Evolutionary conservation across 2,797 vertebrate species (phyloP), one percentile per base, ranked within the genome.

Genomic region (Danio kyathit): DNA sequence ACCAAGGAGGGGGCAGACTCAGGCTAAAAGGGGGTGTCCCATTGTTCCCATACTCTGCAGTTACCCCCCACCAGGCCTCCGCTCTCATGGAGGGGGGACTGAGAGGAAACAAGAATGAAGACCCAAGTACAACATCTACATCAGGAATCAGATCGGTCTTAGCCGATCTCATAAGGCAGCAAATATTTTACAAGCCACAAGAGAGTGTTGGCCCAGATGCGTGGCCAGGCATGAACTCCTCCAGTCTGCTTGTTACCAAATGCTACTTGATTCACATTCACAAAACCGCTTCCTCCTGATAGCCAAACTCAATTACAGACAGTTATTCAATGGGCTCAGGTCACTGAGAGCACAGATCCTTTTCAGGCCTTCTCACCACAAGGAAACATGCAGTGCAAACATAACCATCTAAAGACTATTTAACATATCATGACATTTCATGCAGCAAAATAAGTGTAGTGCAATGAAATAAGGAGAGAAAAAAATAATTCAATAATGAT

Each of bases 31-130:
- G 89, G 89, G 91, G 86, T 79, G 83, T 91, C 94, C 94, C 94
- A 97, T 98, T 99, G 96, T 98, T 97, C 95, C 90, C 90, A 89
- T 95, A 96, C 94, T 94, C 91, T 95, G 95, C 92, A 92, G 89
- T 82, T 83, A 92, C 90, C 90, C 91, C 92, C 93, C 90, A 94
- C 95, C 95, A 95, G 94, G 92, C 87, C 85, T 93, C 95, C 94
- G 93, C 95, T 97, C 95, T 96, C 93, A 84, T 82, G 49, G 87
- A 90, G 87, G 89, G 29, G 90, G 90, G 92, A 92, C 92, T 93
- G 90, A 92, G 88, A 88, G 87, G 87, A 88, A 89, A 61, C 48
- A 67, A 65, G 48, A 56, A 81, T 16, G 74, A 79, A 79, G 82
- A 52, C 51, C 46, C 16, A 61, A 52, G 83, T 44, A 69, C n/a